Evolutionary conservation across 2,797 vertebrate genomes (phyloP).

Genomic region (Meda fulgida): DNA sequence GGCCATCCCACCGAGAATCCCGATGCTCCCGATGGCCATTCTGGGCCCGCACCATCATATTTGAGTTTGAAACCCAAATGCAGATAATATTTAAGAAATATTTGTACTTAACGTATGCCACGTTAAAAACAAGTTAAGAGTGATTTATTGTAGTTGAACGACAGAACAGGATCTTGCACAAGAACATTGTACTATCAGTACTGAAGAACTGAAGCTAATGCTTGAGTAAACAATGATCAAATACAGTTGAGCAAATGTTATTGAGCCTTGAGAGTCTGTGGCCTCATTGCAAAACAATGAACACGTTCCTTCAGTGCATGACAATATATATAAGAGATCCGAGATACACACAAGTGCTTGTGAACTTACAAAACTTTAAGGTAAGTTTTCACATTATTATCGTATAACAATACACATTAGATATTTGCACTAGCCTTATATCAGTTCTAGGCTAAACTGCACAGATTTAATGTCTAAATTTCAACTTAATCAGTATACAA

Average conservation of each 20-base stretch:
- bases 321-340: constrained; percentile 16
- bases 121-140: not conserved
- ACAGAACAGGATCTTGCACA: constrained; percentile 17
- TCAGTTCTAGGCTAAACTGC: not conserved
- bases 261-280: not conserved
- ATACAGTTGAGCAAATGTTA: not conserved
- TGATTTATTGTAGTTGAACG: not conserved
- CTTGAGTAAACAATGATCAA: not conserved
- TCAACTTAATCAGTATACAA: not conserved
- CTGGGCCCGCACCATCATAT: too few species aligned
- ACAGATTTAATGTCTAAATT: not conserved
- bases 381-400: not conserved
- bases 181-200: not conserved
- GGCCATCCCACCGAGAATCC: too few species aligned
- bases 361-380: not conserved
- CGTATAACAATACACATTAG: not conserved
- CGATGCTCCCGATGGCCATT: too few species aligned
- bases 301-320: not conserved
- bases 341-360: not conserved
- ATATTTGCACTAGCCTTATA: not conserved
- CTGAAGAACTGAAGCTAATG: not conserved
- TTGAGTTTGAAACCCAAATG: not conserved
- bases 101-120: not conserved
- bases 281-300: not conserved
- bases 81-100: not conserved